Evolutionary conservation across 2,113 vertebrate genomes (phyloP), one percentile per base, ranked within the genome.

Genomic region (Rhinichthys klamathensis): DNA sequence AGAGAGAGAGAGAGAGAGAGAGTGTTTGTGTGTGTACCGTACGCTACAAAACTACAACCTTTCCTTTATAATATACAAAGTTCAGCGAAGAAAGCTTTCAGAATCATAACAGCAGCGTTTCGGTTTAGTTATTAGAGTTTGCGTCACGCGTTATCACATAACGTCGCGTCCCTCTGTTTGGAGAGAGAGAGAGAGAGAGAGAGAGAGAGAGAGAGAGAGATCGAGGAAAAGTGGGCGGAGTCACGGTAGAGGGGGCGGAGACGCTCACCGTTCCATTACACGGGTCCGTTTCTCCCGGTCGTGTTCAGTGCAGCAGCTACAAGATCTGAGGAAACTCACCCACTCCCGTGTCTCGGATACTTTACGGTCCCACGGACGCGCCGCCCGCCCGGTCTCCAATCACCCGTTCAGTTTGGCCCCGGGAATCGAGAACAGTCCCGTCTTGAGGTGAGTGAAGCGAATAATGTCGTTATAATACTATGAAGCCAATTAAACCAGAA

Each of bases 251-350:
- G 73, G 78, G 87, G 87, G 87, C 65, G 87, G 87, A 88, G 84
- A 63, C 74, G 80, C 72, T 61, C 56, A 78, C 78, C 72, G 83
- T 85, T 85, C 73, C 65, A 46, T 86, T 63, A 85, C 75, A 69
- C 73, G 35, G 30, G 63, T 83, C 74, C 23, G 84, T 30, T 51
- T 58, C 84, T 63, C 41, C n/a, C 83, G 61, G 27, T 75, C 23
- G 25, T 12, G 46, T 12, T 82, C 79, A 85, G 78, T 85, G 83
- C 30, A 82, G 85, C 78, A 82, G 73, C 79, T 70, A 27, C 27
- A 32, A 30, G 30, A 9, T 56, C 49, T 58, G 67, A 70, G 83
- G 63, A 85, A 63, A 46, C 63, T 85, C 79, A 51, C 69, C 10
- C 18, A 35, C 51, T 75, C 65, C 75, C 73, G 79, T 84, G 65